These are phyloP conservation scores for Chloroceryle aenea DNA, from an alignment of 2,113 vertebrate species.

Conservation along the genomic window DNA sequence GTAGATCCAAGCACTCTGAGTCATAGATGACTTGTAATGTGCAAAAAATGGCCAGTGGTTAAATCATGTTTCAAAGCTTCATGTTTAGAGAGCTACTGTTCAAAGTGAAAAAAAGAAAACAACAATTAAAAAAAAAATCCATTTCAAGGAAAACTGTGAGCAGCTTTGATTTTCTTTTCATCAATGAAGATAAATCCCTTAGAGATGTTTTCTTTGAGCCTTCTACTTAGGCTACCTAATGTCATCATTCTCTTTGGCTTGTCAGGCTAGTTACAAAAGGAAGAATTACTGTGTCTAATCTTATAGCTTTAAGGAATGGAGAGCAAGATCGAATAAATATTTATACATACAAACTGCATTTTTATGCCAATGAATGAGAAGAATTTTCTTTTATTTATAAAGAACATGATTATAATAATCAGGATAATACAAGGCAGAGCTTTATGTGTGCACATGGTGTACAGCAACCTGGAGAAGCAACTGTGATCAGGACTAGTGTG, in stretches of 20 bases:
- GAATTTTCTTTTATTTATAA: neutral
- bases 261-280: neutral
- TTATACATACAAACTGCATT: neutral
- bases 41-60: neutral
- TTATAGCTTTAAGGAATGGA: neutral
- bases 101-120: neutral
- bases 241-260: neutral
- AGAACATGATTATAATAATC: neutral
- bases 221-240: neutral
- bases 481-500: neutral
- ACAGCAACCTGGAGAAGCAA: neutral
- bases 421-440: neutral
- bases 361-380: neutral
- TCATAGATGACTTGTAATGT: neutral
- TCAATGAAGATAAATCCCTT: neutral
- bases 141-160: neutral
- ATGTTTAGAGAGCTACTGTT: neutral
- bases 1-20: neutral
- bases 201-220: neutral
- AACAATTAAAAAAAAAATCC: neutral
- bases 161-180: constrained; percentile 14
- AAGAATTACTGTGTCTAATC: neutral
- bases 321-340: neutral
- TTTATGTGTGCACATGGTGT: fast-evolving
- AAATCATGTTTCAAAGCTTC: neutral